These are phyloP conservation scores for Zaprionus tsacasi DNA, from an alignment of 1,140 invertebrate species.

Conservation along the genomic window DNA sequence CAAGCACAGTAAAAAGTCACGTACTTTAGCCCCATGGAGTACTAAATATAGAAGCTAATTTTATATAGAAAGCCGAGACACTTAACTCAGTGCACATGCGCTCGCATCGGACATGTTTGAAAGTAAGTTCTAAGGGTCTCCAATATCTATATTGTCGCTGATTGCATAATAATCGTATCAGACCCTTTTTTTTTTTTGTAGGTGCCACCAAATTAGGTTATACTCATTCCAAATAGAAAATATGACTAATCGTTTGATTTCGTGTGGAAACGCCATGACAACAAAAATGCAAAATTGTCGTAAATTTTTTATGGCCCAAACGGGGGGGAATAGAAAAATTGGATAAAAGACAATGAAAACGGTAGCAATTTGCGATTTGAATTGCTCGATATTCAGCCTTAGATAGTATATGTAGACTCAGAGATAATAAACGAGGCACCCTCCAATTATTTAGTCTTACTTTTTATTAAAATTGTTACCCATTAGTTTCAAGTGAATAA, in stretches of 20 bases:
- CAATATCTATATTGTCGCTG: not conserved
- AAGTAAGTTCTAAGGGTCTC: not conserved
- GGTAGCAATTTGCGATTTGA: not conserved
- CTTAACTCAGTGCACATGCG: conserved; percentile 23
- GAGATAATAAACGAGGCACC: too few relatives aligned
- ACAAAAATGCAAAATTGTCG: conserved; percentile 43
- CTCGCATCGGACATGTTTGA: not conserved
- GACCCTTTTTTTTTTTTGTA: conserved; percentile 8
- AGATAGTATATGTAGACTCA: conserved; percentile 1
- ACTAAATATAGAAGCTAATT: conserved; percentile 47
- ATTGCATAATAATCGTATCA: conserved; percentile 59
- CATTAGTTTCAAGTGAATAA: too few relatives aligned
- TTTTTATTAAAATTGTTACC: too few relatives aligned
- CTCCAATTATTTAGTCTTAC: too few relatives aligned
- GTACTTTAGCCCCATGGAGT: conserved; percentile 26
- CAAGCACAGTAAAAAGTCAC: conserved; percentile 41
- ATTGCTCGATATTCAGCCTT: conserved; percentile 1
- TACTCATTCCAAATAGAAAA: not conserved
- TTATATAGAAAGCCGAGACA: conserved; percentile 16
- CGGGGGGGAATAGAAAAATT: conserved; percentile 4
- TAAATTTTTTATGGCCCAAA: conserved; percentile 47
- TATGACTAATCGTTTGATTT: conserved; percentile 64
- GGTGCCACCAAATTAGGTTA: not conserved
- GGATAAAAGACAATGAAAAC: not conserved
- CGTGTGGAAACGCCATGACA: conserved; percentile 59